These are phyloP conservation scores for Notothenia rossii DNA, from an alignment of 2,113 vertebrate genomes.

Conservation along the genomic window DNA sequence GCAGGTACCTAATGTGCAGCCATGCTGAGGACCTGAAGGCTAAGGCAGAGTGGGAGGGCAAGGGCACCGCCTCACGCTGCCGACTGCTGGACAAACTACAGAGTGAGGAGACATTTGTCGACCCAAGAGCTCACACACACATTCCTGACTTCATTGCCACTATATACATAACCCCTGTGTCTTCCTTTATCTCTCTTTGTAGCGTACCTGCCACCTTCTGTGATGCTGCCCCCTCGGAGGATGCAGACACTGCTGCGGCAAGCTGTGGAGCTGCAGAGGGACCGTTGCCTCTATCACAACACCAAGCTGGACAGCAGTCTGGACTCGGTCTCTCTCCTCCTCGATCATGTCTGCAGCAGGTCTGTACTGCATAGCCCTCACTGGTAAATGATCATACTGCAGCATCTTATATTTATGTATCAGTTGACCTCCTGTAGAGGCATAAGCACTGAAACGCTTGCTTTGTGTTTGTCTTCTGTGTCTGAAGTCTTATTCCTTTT, in stretches of 20 bases:
- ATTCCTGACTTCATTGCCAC: background rate
- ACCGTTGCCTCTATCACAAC: conserved; percentile 99
- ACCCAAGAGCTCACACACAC: background rate
- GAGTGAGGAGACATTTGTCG: conserved; percentile 83
- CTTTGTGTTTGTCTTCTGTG: background rate
- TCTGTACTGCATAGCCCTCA: conserved; percentile 59
- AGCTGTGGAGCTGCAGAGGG: conserved; percentile 96
- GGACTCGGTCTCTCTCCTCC: conserved; percentile 96
- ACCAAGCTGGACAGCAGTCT: conserved; percentile 96
- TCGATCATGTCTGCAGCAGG: conserved; percentile 99
- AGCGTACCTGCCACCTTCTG: conserved; percentile 97
- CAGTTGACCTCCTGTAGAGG: background rate
- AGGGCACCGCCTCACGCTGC: conserved; percentile 94
- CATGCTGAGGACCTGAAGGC: conserved; percentile 96
- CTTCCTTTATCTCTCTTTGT: conserved; percentile 30
- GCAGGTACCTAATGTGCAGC: conserved; percentile 99
- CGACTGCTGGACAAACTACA: conserved; percentile 98
- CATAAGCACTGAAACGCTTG: background rate
- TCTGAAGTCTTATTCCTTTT: background rate
- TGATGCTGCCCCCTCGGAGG: conserved; percentile 97
- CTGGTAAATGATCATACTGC: conserved; percentile 2
- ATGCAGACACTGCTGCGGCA: conserved; percentile 97
- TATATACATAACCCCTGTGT: background rate
- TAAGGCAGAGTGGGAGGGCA: conserved; percentile 99
- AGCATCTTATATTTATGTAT: conserved; percentile 1